These are phyloP conservation scores for Machimus rusticus DNA, from an alignment of 2,888 invertebrate species.

Conservation along the genomic window DNA sequence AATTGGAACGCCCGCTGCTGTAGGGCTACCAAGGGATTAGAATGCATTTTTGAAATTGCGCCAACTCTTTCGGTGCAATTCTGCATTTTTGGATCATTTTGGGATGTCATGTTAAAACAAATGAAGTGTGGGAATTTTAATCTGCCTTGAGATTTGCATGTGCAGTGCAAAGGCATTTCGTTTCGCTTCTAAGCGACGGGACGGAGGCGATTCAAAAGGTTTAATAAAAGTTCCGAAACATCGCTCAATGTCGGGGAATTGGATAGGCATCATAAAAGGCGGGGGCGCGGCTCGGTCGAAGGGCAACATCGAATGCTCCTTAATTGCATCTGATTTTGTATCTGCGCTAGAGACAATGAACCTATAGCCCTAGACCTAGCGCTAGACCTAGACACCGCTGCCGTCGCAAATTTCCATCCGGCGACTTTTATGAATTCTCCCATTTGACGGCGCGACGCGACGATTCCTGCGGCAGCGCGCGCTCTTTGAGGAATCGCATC, in stretches of 20 bases:
- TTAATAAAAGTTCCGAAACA: neutral
- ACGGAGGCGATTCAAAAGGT: neutral
- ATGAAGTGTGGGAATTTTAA: neutral
- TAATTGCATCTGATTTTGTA: slow-evolving; percentile 18
- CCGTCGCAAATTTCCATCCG: neutral
- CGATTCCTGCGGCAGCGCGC: neutral
- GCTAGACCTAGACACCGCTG: neutral
- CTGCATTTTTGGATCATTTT: neutral
- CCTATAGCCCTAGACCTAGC: too few relatives aligned
- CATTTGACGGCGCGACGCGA: too few relatives aligned
- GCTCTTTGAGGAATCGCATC: neutral
- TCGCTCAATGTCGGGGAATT: neutral
- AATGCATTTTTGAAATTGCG: neutral
- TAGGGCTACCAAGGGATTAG: neutral
- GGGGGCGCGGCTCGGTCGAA: neutral
- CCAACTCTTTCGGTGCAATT: neutral
- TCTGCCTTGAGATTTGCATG: neutral
- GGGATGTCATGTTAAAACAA: neutral
- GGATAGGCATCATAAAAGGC: neutral
- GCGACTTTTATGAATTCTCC: slow-evolving; percentile 7
- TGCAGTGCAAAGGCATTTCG: neutral
- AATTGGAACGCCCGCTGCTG: neutral
- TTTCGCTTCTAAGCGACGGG: neutral
- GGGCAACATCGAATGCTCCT: neutral
- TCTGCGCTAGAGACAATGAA: neutral